phyloP scores from a whole-genome alignment of 1,140 invertebrate genomes.

The Neomicropteryx cornuta region DNA sequence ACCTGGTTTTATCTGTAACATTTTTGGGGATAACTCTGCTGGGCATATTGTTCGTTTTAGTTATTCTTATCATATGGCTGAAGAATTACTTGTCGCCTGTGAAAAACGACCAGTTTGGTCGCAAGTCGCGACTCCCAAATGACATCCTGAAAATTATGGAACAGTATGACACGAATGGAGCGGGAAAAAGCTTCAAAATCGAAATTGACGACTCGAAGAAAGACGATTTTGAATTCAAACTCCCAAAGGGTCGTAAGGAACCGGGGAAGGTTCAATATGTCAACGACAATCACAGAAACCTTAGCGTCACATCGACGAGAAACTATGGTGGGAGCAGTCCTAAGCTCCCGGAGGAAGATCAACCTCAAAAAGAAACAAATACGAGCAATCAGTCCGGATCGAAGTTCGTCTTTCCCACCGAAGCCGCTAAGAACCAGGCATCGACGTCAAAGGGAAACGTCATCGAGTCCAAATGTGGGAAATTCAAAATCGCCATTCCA shows the following conservation, averaged over 20 bases:
- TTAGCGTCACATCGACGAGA: constrained; percentile 7
- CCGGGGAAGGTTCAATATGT: constrained; percentile 9
- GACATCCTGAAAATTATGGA: constrained; percentile 3
- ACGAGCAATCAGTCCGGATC: constrained; percentile 5
- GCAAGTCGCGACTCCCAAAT: constrained; percentile 2
- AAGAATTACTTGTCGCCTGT: constrained; percentile 6
- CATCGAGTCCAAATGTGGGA: constrained; percentile 3
- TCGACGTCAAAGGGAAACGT: not conserved
- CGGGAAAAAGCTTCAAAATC: constrained; percentile 5
- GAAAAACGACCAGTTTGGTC: constrained; percentile 1
- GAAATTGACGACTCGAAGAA: constrained; percentile 5
- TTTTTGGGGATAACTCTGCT: constrained; percentile 8
- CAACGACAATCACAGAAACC: constrained; percentile 7
- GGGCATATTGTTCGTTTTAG: constrained; percentile 10
- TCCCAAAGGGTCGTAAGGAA: constrained; percentile 9
- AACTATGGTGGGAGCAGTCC: constrained; percentile 13
- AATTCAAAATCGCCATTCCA: constrained; percentile 11
- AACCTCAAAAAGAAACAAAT: constrained; percentile 6
- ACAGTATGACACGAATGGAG: not conserved
- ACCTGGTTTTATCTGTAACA: constrained; percentile 8
- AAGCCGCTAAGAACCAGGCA: not conserved
- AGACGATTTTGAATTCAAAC: constrained; percentile 12
- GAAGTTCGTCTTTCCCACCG: constrained; percentile 12
- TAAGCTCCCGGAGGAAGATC: constrained; percentile 5
- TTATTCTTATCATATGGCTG: constrained; percentile 12